Evolutionary conservation across 2,888 invertebrate species (phyloP).

Genomic region (Pimpla rufipes): DNA sequence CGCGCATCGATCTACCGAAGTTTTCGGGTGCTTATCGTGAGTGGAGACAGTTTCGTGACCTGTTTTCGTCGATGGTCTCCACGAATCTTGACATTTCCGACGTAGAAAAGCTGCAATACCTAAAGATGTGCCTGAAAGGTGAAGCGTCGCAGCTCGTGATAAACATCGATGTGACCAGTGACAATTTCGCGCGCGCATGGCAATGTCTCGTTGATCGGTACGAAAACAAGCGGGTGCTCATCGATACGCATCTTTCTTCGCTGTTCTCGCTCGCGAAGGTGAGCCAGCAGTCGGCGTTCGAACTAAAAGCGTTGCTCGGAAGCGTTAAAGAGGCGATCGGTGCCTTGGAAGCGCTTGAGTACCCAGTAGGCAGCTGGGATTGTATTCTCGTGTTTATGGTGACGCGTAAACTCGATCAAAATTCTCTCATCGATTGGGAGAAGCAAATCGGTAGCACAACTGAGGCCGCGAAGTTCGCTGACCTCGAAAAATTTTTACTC

Average conservation of each 20-base stretch:
- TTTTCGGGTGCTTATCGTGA: conserved; percentile 45
- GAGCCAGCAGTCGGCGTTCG: conserved; percentile 18
- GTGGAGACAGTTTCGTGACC: conserved; percentile 54
- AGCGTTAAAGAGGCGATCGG: not conserved
- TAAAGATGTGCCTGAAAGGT: conserved; percentile 41
- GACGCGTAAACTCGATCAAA: conserved; percentile 16
- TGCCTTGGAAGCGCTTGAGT: conserved; percentile 1
- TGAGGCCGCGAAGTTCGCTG: too few relatives aligned
- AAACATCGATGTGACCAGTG: conserved; percentile 42
- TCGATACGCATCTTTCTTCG: conserved; percentile 47
- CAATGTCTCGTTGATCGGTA: conserved; percentile 50
- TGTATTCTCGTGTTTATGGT: conserved; percentile 28
- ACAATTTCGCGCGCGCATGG: conserved; percentile 64
- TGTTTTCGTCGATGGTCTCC: conserved; percentile 48
- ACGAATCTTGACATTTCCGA: conserved; percentile 31
- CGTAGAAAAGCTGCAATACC: conserved; percentile 52
- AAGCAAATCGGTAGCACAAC: too few relatives aligned
- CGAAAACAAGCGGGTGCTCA: conserved; percentile 62
- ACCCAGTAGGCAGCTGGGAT: conserved; percentile 43
- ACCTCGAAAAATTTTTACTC: too few relatives aligned
- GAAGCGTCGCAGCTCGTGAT: conserved; percentile 50
- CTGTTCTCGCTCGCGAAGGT: conserved; percentile 34
- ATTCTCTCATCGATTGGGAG: too few relatives aligned
- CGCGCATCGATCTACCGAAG: conserved; percentile 28
- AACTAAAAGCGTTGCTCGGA: conserved; percentile 44